phyloP scores from a whole-genome alignment of 2,888 invertebrate species.

The Hirtodrosophila trivittata region DNA sequence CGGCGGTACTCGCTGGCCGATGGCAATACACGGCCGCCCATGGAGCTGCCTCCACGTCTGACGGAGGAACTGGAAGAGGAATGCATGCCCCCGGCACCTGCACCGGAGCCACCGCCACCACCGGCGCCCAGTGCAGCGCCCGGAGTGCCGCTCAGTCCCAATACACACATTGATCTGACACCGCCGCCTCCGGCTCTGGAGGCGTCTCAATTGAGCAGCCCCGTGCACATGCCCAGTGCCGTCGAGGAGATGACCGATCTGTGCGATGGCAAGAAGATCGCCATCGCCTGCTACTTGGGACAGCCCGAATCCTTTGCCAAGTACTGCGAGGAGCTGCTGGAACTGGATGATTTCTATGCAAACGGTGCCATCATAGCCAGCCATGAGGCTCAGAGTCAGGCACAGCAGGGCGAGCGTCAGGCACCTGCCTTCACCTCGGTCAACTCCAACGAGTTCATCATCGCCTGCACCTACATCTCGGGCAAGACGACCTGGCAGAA shows the following conservation, averaged over 20 bases:
- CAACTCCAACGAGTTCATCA: conserved; percentile 90
- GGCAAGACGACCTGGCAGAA: conserved; percentile 98
- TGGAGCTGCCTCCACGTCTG: conserved; percentile 83
- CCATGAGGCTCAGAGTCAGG: conserved; percentile 83
- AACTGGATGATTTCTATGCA: conserved; percentile 87
- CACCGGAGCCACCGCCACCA: conserved; percentile 83
- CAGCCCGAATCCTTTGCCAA: conserved; percentile 90
- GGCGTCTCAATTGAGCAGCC: conserved; percentile 73
- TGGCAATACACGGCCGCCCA: conserved; percentile 83
- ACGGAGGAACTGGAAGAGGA: conserved; percentile 83
- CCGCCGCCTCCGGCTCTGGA: conserved; percentile 83
- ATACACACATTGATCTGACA: conserved; percentile 83
- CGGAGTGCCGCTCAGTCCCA: conserved; percentile 78
- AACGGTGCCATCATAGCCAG: conserved; percentile 84
- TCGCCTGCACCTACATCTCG: conserved; percentile 95
- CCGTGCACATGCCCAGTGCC: conserved; percentile 82
- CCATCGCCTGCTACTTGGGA: conserved; percentile 94
- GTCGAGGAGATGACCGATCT: conserved; percentile 88
- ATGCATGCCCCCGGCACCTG: conserved; percentile 82
- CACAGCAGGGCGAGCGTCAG: conserved; percentile 80
- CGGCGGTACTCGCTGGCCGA: conserved; percentile 87
- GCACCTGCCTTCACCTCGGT: conserved; percentile 85
- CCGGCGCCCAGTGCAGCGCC: conserved; percentile 61
- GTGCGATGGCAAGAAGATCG: conserved; percentile 93
- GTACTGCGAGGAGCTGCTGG: conserved; percentile 88